Evolutionary conservation across 2,113 vertebrate genomes (phyloP), one percentile per base, ranked within the genome.

Genomic region (Cavia porcellus): DNA sequence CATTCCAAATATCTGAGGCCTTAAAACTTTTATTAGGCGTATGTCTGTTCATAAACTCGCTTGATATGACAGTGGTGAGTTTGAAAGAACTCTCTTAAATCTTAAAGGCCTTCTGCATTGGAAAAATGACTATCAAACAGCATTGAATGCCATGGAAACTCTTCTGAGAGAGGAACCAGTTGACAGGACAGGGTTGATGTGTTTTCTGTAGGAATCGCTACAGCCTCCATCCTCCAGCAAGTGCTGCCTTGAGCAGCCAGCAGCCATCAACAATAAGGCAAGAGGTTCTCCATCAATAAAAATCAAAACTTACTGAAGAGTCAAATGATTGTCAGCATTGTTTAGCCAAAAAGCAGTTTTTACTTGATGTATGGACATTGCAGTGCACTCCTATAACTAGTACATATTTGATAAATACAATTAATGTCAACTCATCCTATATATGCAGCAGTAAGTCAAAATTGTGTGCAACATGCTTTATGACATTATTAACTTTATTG

Each of bases 241-340:
- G 2, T 3, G 32, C 1, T 5, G 7, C 35, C 0, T 8, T 66
- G 25, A 42, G 13, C 47, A 45, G 5, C 13, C 2, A 19, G 1
- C 2, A 70, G 30, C 38, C 50, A 45, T 25, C 30, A 80, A 11
- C 9, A 66, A 8, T 30, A 1, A 38, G 7, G n/a, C 15, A 22
- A 24, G 13, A 81, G 7, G 12, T 47, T 17, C 22, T n/a, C 5
- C 20, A n/a, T 20, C 3, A 57, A 45, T 38, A 24, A n/a, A 50
- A 1, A 14, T 13, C 3, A 5, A 7, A 17, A 66, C 38, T 59
- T 47, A 42, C 7, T 3, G 7, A 89, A 10, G 22, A 10, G 8
- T 72, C 11, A n/a, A 7, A 35, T 57, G 8, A 12, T 35, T 35
- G 66, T 15, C 22, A 47, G 6, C 12, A 22, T 22, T 32, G 38